phyloP scores from a whole-genome alignment of 2,888 invertebrate genomes.

The Volucella bombylans region DNA sequence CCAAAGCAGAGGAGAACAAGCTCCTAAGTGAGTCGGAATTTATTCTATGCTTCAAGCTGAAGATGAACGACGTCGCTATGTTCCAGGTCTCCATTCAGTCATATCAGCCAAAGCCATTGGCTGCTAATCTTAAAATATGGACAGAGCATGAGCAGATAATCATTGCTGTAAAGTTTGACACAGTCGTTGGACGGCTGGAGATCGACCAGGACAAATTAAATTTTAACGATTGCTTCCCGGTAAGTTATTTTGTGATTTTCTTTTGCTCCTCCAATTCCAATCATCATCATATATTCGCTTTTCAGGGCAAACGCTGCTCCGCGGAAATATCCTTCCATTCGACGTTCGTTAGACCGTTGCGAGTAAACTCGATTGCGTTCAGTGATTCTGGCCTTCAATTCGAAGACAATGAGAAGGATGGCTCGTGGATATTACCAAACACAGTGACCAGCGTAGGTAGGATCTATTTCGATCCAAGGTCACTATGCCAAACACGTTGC shows the following conservation, averaged over 20 bases:
- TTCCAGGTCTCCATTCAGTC: constrained; percentile 88
- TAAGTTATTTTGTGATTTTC: constrained; percentile 82
- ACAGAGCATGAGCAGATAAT: constrained; percentile 88
- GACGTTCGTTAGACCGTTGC: constrained; percentile 91
- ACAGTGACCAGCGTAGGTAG: constrained; percentile 84
- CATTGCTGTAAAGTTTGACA: constrained; percentile 88
- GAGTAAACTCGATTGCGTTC: constrained; percentile 85
- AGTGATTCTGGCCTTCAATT: constrained; percentile 86
- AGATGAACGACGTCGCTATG: constrained; percentile 78
- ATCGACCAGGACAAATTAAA: constrained; percentile 87
- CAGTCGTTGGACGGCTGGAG: constrained; percentile 89
- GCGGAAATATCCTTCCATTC: constrained; percentile 91
- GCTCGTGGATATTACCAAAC: constrained; percentile 83
- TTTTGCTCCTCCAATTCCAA: not conserved
- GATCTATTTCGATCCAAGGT: constrained; percentile 88
- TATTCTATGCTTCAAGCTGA: constrained; percentile 77
- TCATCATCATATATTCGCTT: not conserved
- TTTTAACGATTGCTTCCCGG: constrained; percentile 91
- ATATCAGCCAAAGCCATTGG: constrained; percentile 86
- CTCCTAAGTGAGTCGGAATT: constrained; percentile 74
- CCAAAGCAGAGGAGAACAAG: constrained; percentile 65
- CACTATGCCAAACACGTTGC: constrained; percentile 85
- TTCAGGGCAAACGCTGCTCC: constrained; percentile 89
- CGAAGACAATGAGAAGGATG: constrained; percentile 82
- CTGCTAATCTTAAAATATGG: constrained; percentile 88